Evolutionary conservation across 2,888 invertebrate species (phyloP), one percentile per base, ranked within the genome.

Genomic region (Tenthredo scrophulariae): DNA sequence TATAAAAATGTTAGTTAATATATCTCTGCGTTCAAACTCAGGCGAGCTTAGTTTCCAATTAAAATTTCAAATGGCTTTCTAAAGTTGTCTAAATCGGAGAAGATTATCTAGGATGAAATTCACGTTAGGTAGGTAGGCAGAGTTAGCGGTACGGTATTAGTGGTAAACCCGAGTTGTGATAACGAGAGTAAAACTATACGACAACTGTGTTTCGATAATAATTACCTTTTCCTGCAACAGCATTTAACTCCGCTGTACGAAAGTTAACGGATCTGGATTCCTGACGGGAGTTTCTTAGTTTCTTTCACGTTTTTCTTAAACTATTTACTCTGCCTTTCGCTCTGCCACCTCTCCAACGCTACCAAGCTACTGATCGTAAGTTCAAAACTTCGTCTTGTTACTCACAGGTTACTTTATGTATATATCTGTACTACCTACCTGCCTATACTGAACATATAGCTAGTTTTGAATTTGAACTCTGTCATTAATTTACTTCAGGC

Each of bases 41-140:
- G 22, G 13, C 10, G 10, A 43, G 26, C 50, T 75, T 22, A 75
- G 46, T 15, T 15, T 75, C 26, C 46, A 75, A 75, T 75, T 22
- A 75, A 75, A 43, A 22, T 72, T 0, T 2, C 22, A 43, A 43
- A 40, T 40, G 22, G n/a, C 50, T 54, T 54, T 18, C 15, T 10
- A 18, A 54, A 54, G 26, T 54, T 77, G 13, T 50, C 33, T 15
- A 77, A 77, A 77, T 46, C 50, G 77, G 22, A 18, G 18, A 50
- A 33, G 77, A 50, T 77, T 54, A 54, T 46, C 54, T 50, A 18
- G 77, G 54, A 77, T 54, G 54, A 77, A 77, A 77, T 50, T 77
- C 46, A 29, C 33, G 13, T 43, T 26, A 26, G 40, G 15, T 75
- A n/a, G 54, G 3, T n/a, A 50, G n/a, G n/a, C 15, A n/a, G 26